phyloP scores from a whole-genome alignment of 1,140 invertebrate genomes.

The Geopemphigus sp. region DNA sequence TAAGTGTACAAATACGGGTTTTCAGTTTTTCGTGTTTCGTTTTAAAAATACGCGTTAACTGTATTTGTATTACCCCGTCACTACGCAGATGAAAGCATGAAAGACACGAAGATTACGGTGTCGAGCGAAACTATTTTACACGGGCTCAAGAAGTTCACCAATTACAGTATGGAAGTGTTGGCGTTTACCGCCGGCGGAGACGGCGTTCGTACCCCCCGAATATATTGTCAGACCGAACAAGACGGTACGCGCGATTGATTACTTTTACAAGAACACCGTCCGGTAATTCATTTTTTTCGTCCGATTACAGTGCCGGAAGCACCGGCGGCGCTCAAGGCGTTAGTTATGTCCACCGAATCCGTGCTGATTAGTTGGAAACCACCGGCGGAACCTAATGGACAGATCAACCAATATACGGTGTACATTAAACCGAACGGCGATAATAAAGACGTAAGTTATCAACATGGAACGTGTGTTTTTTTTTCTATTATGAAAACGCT shows the following conservation, averaged over 20 bases:
- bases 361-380: slow-evolving; percentile 92
- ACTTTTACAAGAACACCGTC: background rate
- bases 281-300: slow-evolving; percentile 9
- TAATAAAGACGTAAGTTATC: slow-evolving; percentile 56
- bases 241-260: slow-evolving; percentile 68
- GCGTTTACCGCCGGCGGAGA: slow-evolving; percentile 95
- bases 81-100: slow-evolving; percentile 80
- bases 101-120: slow-evolving; percentile 86
- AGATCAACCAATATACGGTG: slow-evolving; percentile 89
- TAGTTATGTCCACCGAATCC: slow-evolving; percentile 85
- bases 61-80: no score
- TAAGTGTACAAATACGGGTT: no score
- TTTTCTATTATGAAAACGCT: no score
- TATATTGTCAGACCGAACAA: slow-evolving; percentile 93
- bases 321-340: slow-evolving; percentile 86
- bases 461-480: no score
- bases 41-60: no score
- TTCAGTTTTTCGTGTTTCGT: background rate
- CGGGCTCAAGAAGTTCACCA: slow-evolving; percentile 90
- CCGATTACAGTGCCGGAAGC: slow-evolving; percentile 77
- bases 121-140: slow-evolving; percentile 89
- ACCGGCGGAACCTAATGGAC: slow-evolving; percentile 86
- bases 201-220: slow-evolving; percentile 81
- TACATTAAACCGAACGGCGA: slow-evolving; percentile 78
- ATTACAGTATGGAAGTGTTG: slow-evolving; percentile 94